Evolutionary conservation across 1,140 invertebrate species (phyloP), one percentile per base, ranked within the genome.

Genomic region (Liolophura sinensis): DNA sequence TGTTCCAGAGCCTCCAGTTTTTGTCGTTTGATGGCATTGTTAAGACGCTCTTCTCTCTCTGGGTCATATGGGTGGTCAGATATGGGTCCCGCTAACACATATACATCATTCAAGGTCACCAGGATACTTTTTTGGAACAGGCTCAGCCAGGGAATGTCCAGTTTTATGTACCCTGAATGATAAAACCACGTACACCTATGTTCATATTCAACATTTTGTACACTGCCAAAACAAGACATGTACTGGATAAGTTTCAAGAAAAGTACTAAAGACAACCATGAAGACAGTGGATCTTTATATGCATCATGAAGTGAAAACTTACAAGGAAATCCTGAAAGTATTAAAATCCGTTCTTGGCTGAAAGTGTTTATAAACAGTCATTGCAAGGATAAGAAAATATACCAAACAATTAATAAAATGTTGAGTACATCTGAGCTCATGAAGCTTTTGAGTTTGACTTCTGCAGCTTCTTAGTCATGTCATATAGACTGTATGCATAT

Each of bases 81-180:
- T 25, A 92, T 87, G 0, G 92, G 91, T n/a, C 90, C 90, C 60
- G 90, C 91, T 20, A 93, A 83, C 15, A 93, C 85, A 52, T 91
- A 89, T 0, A 94, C 87, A 83, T 93, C 92, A 81, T 93, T 91
- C 40, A 82, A 56, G 11, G 64, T 64, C 16, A 79, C 72, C 22
- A 92, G 87, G 69, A 89, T 88, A 15, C 91, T 85, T 0, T 90
- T 78, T 18, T 91, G 88, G 79, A 90, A 92, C 1, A 93, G 83
- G 46, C 88, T 88, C 1, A 88, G 88, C 92, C 92, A 93, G 71
- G 92, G 92, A 81, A 93, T 92, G 78, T 90, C 89, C 1, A 93
- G 82, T 56, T 87, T 89, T 69, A 93, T 88, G 80, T 90, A 90
- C 49, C 83, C 84, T 85, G 63, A 15, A 72, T 64, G 48, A 9